These are phyloP conservation scores for Steinernema carpocapsae DNA, from an alignment of 2,888 invertebrate species.

Conservation along the genomic window DNA sequence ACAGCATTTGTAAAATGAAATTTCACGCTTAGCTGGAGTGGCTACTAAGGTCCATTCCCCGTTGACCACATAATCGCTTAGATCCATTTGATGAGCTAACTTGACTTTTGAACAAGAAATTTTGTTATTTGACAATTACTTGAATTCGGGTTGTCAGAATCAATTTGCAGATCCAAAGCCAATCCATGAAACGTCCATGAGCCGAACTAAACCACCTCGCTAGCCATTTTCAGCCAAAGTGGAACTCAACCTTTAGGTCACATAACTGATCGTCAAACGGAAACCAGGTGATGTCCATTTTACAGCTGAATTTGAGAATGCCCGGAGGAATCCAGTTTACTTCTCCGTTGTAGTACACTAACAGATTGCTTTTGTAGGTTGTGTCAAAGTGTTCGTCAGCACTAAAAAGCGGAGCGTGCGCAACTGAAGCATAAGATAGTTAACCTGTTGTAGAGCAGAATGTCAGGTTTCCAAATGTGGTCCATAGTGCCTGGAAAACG, in stretches of 20 bases:
- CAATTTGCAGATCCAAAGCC: conserved; percentile 80
- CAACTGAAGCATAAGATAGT: too few relatives aligned
- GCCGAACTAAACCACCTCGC: conserved; percentile 76
- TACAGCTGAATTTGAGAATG: conserved; percentile 56
- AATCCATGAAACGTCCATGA: conserved; percentile 96
- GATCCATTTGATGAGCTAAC: conserved; percentile 57
- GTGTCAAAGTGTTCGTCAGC: conserved; percentile 60
- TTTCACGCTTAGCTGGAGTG: conserved; percentile 69
- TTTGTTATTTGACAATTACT: conserved; percentile 40
- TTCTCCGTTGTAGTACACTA: conserved; percentile 57
- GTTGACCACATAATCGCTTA: conserved; percentile 60
- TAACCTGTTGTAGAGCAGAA: conserved; percentile 54
- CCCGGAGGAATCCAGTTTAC: conserved; percentile 65
- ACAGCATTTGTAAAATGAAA: conserved; percentile 79
- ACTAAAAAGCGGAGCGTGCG: too few relatives aligned
- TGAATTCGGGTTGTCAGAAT: conserved; percentile 47
- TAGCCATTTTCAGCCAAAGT: too few relatives aligned
- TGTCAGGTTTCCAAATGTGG: conserved; percentile 90
- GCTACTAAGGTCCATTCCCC: conserved; percentile 61
- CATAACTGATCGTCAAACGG: conserved; percentile 89
- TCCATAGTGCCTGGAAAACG: conserved; percentile 60
- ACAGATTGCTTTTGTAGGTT: conserved; percentile 56
- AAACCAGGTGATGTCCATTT: conserved; percentile 85
- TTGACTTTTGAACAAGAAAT: background rate
- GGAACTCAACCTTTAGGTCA: conserved; percentile 50